These are phyloP conservation scores for Momotus momota DNA, from an alignment of 2,797 vertebrate species.

Conservation along the genomic window DNA sequence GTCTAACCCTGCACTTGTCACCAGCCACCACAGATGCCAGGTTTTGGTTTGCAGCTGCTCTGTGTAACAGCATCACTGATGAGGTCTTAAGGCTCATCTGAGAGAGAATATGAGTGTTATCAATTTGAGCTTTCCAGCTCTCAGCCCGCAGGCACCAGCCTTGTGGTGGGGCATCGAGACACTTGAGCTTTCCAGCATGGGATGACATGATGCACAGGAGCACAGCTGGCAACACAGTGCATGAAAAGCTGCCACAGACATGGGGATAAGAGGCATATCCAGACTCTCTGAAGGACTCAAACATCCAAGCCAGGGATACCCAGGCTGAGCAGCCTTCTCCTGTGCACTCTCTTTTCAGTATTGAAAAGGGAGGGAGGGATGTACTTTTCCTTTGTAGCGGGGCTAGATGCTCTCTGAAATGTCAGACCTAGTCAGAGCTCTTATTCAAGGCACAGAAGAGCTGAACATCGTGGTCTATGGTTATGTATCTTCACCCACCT, in stretches of 20 bases:
- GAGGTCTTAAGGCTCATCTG: neutral
- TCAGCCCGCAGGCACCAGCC: neutral
- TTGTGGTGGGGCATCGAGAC: neutral
- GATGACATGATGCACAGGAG: fast-evolving
- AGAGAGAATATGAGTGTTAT: neutral
- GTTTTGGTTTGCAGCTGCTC: neutral
- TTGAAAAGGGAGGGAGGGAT: neutral
- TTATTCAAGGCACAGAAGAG: neutral
- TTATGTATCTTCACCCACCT: neutral
- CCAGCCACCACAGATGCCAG: neutral
- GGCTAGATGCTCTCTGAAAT: neutral
- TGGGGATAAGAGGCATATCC: fast-evolving
- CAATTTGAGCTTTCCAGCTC: neutral
- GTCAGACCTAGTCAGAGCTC: neutral
- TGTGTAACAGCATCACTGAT: neutral
- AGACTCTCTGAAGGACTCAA: neutral
- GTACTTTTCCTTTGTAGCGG: neutral
- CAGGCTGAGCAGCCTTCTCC: neutral
- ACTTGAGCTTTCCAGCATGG: neutral
- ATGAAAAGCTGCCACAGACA: neutral
- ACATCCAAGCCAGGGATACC: neutral
- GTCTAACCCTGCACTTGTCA: neutral
- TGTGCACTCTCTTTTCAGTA: neutral
- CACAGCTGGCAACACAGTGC: neutral
- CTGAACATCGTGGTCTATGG: neutral